Evolutionary conservation across 2,113 vertebrate species (phyloP).

Genomic region (Phocoena phocoena): DNA sequence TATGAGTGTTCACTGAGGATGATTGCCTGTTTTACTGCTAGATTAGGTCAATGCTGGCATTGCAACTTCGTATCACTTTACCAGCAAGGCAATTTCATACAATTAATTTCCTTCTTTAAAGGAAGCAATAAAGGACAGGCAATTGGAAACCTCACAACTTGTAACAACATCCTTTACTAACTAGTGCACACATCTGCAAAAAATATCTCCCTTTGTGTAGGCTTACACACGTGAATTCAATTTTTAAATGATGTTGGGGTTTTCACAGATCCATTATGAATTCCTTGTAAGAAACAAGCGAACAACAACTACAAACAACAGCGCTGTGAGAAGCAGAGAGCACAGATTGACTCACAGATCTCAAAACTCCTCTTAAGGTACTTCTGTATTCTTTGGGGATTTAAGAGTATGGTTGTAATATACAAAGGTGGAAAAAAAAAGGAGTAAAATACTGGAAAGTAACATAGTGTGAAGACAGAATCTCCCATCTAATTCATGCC

Average conservation of each 20-base stretch:
- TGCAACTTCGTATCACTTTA: slow-evolving; percentile 65
- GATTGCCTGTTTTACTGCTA: slow-evolving; percentile 59
- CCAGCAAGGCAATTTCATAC: slow-evolving; percentile 64
- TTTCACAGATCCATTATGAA: neutral
- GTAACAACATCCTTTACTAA: slow-evolving; percentile 52
- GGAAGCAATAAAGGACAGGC: slow-evolving; percentile 60
- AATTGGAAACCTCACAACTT: slow-evolving; percentile 52
- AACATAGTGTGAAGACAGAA: slow-evolving; percentile 67
- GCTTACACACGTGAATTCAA: neutral
- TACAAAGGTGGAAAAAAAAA: neutral
- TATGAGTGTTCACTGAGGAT: slow-evolving; percentile 50
- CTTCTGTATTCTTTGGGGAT: neutral
- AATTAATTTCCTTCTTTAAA: slow-evolving; percentile 77
- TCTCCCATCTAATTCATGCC: slow-evolving; percentile 75
- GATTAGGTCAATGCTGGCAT: slow-evolving; percentile 53
- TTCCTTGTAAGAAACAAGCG: slow-evolving; percentile 7
- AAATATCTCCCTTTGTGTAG: neutral
- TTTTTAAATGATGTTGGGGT: slow-evolving; percentile 26
- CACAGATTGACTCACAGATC: neutral
- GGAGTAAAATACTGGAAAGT: slow-evolving; percentile 51
- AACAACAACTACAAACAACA: neutral
- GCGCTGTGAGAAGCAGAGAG: slow-evolving; percentile 45
- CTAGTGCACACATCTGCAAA: slow-evolving; percentile 32
- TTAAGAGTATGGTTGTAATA: slow-evolving; percentile 54
- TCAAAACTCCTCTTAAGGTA: slow-evolving; percentile 11